Conservation (phyloP, 2,888 invertebrate species). For the Ctena decussata region DNA sequence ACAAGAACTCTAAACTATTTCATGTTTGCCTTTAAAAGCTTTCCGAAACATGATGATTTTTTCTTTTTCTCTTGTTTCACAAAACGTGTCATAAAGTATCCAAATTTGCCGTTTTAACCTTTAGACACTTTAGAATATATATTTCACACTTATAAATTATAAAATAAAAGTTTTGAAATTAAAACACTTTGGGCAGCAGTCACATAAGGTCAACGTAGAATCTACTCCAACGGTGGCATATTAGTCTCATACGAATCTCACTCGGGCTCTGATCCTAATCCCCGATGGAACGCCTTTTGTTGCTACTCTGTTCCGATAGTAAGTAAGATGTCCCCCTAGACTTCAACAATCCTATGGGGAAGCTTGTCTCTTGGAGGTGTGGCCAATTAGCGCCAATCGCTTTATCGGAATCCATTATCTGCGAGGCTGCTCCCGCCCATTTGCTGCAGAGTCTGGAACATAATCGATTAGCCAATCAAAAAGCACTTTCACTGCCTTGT, state of each 20-base stretch:
- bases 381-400: constrained; percentile 55
- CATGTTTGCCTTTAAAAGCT: neutral
- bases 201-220: constrained; percentile 62
- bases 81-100: too few species aligned
- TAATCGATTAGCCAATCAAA: constrained; percentile 64
- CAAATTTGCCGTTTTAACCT: neutral
- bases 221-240: constrained; percentile 47
- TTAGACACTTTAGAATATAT: neutral
- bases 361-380: constrained; percentile 62
- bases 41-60: neutral
- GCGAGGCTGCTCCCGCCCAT: constrained; percentile 59
- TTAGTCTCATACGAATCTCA: constrained; percentile 70
- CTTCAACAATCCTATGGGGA: constrained; percentile 72
- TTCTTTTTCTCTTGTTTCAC: too few species aligned
- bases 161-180: neutral
- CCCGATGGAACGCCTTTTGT: constrained; percentile 85
- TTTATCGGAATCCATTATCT: constrained; percentile 64
- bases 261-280: constrained; percentile 76
- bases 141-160: constrained; percentile 1
- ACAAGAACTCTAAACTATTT: neutral
- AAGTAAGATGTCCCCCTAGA: constrained; percentile 75
- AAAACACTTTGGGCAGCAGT: constrained; percentile 32
- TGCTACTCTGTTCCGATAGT: constrained; percentile 78
- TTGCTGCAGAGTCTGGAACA: constrained; percentile 53
- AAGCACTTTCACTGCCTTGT: constrained; percentile 6